A percentile compares a stretch with the other conserved stretches of the same genome.
phyloP scores from a whole-genome alignment of 2,113 vertebrate genomes.

The Xerus inauris region DNA sequence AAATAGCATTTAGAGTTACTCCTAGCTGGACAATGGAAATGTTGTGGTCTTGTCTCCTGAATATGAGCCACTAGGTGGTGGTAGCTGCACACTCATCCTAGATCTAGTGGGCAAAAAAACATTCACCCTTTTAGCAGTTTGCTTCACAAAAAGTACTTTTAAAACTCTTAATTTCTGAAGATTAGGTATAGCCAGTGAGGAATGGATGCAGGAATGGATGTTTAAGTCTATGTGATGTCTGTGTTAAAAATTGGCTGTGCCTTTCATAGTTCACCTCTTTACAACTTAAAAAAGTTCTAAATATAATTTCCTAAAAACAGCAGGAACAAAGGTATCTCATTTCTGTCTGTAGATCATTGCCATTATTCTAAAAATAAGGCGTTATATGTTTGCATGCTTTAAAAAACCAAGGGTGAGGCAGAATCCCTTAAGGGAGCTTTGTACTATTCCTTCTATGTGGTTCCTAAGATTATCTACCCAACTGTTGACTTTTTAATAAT shows the following conservation, averaged over 20 bases:
- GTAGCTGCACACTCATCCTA: slow-evolving; percentile 51
- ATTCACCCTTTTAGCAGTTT: too few species aligned
- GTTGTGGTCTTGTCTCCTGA: accelerated
- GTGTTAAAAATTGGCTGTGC: background rate
- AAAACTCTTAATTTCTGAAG: background rate
- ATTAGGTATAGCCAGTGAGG: background rate
- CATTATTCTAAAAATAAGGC: background rate
- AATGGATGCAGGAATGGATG: background rate
- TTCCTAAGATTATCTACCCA: background rate
- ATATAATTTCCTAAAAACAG: background rate
- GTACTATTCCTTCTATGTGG: background rate
- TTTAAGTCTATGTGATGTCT: background rate
- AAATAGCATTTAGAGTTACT: background rate
- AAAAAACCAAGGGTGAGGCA: background rate
- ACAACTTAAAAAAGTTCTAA: background rate
- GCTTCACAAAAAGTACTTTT: background rate
- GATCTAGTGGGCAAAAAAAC: accelerated
- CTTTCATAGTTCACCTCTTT: background rate
- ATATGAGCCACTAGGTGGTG: slow-evolving; percentile 82
- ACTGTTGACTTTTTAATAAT: background rate
- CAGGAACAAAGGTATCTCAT: background rate
- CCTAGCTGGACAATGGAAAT: accelerated
- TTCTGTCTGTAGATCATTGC: background rate
- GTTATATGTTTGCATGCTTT: background rate
- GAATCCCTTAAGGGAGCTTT: background rate